Evolutionary conservation across 2,888 invertebrate genomes (phyloP).

Genomic region (Cephonodes hylas): DNA sequence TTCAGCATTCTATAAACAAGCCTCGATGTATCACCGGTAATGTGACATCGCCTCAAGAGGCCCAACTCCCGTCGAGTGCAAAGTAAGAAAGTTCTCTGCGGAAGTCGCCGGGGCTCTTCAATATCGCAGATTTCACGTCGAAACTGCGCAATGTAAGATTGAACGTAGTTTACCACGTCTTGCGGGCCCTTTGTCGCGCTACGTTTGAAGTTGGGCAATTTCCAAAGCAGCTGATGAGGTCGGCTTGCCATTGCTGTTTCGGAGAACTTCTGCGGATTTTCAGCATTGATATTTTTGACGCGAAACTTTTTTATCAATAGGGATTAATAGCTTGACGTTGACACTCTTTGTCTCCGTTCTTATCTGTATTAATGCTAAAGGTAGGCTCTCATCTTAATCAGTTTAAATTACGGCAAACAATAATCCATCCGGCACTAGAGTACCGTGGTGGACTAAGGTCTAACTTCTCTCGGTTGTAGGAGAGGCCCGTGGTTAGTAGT

Average conservation of each 20-base stretch:
- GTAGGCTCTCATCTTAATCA: no score
- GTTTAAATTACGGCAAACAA: no score
- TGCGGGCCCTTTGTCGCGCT: background rate
- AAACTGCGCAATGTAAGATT: slow-evolving; percentile 8
- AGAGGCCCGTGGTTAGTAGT: no score
- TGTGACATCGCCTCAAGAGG: slow-evolving; percentile 8
- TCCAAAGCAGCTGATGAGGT: background rate
- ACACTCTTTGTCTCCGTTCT: no score
- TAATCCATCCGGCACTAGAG: no score
- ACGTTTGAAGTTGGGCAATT: background rate
- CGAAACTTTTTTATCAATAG: no score
- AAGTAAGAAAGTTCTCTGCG: slow-evolving; percentile 10
- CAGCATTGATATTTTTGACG: no score
- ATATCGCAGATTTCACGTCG: background rate
- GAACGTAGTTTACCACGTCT: background rate
- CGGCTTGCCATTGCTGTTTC: background rate
- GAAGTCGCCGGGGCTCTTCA: background rate
- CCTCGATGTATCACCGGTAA: background rate
- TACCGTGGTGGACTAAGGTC: no score
- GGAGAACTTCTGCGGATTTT: no score
- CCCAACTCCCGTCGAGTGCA: background rate
- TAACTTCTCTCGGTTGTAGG: no score
- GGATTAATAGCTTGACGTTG: no score
- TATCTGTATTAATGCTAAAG: no score
- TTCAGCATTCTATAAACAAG: background rate